Base-by-base conservation (phyloP, 2,888 invertebrate species). In the Polylopha cassiicola region DNA sequence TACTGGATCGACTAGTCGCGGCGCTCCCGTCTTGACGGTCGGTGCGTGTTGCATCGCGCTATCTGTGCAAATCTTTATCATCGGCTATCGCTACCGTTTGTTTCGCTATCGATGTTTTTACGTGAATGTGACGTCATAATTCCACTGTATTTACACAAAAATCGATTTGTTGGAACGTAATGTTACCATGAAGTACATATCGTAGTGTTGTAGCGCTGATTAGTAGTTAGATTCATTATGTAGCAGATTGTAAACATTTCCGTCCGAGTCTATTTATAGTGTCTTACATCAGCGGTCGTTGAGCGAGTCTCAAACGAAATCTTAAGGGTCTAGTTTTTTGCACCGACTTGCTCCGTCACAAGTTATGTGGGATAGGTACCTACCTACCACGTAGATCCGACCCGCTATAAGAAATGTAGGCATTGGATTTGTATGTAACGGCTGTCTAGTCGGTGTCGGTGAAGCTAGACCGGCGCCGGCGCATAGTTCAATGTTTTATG, bases 31-130 rank as follows among this genome's bases (percentile, higher is more conserved):
- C 59, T 62, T 53, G 58, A 52, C 55, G 58, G 9, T 5, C 8
- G 22, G n/a, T 5, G 4, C 9, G 13, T 10, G 58, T 61, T 67
- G 73, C 71, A 72, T 60, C 61, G 55, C 53, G 65, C 65, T 73
- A 75, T 78, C 75, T 65, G 66, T 70, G 73, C 71, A 71, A 67
- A 70, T 64, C 64, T 63, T 77, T 77, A 79, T 80, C 78, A 66
- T 47, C 51, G 52, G 59, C 69, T 79, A 80, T 79, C 80, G 72
- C 78, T 71, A 71, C 78, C 76, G 78, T 75, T 75, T 76, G 78
- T 74, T 72, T 71, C 75, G 75, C 65, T 76, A 74, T 74, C 71
- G 22, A 29, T 72, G 60, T 59, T 57, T 64, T 70, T 72, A 70
- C 75, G 76, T 71, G 57, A 49, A 43, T 43, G 47, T 72, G 76